phyloP scores from a whole-genome alignment of 2,797 vertebrate genomes.

The Poeciliopsis turneri region DNA sequence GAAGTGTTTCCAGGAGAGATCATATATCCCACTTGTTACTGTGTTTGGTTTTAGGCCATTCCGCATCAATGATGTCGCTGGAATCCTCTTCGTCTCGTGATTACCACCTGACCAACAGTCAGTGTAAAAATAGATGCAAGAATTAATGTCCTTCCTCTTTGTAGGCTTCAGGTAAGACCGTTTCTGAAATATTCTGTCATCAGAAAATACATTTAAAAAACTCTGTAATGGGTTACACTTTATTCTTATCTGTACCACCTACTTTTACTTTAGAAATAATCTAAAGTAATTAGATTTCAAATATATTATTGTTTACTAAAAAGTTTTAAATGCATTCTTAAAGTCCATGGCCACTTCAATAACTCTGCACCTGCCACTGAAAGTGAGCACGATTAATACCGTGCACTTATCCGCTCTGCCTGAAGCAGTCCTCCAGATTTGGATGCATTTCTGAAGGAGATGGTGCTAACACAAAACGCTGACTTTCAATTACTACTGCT shows the following conservation, averaged over 20 bases:
- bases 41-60: conserved; percentile 59
- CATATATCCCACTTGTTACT: conserved; percentile 49
- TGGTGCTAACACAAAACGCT: not conserved
- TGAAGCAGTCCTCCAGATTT: not conserved
- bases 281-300: not conserved
- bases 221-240: not conserved
- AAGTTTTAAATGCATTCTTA: not conserved
- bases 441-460: not conserved
- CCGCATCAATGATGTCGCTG: conserved; percentile 56
- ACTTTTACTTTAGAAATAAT: not conserved
- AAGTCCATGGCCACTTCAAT: not conserved
- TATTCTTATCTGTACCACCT: not conserved
- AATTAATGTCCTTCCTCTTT: not conserved
- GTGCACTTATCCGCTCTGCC: not conserved
- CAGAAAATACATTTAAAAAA: not conserved
- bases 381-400: not conserved
- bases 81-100: conserved; percentile 38
- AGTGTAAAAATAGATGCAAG: conserved; percentile 35
- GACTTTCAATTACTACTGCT: not conserved
- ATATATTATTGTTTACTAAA: not conserved
- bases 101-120: conserved; percentile 20
- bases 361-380: not conserved
- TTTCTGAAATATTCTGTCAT: not conserved
- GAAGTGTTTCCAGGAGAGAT: conserved; percentile 60
- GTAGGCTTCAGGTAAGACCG: not conserved